Evolutionary conservation across 2,113 vertebrate genomes (phyloP).

Genomic region (Oplegnathus fasciatus): DNA sequence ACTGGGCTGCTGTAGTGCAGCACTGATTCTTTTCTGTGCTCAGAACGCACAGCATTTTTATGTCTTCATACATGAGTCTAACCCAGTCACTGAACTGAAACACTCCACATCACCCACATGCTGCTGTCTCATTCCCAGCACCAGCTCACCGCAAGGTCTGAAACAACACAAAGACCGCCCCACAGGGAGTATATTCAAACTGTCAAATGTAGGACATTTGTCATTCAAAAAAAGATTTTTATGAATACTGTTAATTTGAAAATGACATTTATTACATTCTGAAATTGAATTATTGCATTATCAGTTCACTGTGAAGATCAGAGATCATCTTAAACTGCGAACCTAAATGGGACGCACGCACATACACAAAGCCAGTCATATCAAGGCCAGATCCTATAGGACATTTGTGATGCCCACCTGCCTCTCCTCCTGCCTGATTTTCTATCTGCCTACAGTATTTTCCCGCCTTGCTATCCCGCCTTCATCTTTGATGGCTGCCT

Average conservation of each 20-base stretch:
- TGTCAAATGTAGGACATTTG: constrained; percentile 4
- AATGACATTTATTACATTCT: neutral
- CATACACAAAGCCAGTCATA: neutral
- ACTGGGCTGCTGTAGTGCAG: constrained; percentile 26
- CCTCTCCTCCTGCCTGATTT: constrained; percentile 20
- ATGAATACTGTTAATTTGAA: neutral
- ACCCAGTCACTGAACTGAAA: constrained; percentile 50
- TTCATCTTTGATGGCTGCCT: constrained; percentile 39
- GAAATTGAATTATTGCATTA: neutral
- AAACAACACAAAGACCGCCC: constrained; percentile 26
- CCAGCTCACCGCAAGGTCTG: constrained; percentile 16
- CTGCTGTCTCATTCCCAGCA: constrained; percentile 45
- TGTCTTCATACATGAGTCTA: constrained; percentile 40
- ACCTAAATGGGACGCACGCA: constrained; percentile 10
- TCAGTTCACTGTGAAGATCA: neutral
- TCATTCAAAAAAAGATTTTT: neutral
- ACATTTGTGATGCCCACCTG: constrained; percentile 45
- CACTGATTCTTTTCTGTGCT: constrained; percentile 42
- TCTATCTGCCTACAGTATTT: constrained; percentile 5
- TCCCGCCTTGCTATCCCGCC: neutral
- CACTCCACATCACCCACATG: constrained; percentile 50
- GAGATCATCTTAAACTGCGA: neutral
- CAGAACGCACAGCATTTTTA: constrained; percentile 19
- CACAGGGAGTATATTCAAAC: neutral
- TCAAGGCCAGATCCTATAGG: constrained; percentile 15